Conservation (phyloP, 2,888 invertebrate genomes). For the Anoplius nigerrimus region DNA sequence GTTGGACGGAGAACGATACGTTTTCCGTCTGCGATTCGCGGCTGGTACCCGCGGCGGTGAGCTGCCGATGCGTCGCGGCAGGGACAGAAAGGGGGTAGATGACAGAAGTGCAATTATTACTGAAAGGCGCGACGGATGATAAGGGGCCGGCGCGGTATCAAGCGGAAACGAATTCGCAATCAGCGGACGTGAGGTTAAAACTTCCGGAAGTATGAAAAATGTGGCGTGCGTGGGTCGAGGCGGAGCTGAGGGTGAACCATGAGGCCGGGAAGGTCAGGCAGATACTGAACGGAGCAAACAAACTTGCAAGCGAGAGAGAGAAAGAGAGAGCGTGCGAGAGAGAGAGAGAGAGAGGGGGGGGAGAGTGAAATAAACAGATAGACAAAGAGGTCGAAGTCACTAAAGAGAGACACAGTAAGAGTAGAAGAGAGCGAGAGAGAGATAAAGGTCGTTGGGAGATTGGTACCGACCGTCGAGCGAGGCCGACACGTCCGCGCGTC, state of each 20-base stretch:
- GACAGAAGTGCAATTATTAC: too few species aligned
- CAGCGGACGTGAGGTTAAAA: neutral
- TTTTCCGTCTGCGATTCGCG: neutral
- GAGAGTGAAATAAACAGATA: neutral
- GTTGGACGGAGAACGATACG: neutral
- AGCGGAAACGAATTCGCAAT: neutral
- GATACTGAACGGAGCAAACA: neutral
- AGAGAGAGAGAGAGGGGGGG: neutral
- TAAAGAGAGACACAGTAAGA: neutral
- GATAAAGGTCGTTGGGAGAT: neutral
- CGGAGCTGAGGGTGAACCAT: neutral
- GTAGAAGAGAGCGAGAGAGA: neutral
- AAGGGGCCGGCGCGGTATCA: neutral
- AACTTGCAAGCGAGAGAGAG: too few species aligned
- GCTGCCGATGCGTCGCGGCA: too few species aligned
- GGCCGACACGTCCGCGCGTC: neutral
- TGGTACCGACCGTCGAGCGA: too few species aligned
- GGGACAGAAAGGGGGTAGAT: too few species aligned
- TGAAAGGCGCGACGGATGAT: too few species aligned
- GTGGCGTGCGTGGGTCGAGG: neutral
- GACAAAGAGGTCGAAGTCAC: neutral
- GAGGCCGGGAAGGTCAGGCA: neutral
- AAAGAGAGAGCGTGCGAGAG: constrained; percentile 1
- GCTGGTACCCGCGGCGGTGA: too few species aligned
- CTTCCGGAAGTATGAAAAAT: too few species aligned